A percentile compares a stretch with the other conserved stretches of the same genome.
Conservation (phyloP, 2,797 vertebrate species). For the Pipistrellus pygmaeus region DNA sequence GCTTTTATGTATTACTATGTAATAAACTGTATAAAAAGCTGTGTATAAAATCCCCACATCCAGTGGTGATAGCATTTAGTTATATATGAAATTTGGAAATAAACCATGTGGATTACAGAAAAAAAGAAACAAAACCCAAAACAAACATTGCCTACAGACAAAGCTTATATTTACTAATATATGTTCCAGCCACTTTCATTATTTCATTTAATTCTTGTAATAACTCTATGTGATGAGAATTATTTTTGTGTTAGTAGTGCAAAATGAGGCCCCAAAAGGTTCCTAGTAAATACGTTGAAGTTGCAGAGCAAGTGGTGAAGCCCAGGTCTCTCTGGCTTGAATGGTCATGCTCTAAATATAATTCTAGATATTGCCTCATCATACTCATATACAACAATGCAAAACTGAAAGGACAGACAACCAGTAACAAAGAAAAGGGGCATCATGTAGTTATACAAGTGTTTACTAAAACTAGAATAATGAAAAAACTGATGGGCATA, state of each 20-base stretch:
- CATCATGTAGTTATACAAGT: background rate
- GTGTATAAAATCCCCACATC: background rate
- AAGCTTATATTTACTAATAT: background rate
- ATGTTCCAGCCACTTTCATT: background rate
- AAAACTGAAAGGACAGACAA: background rate
- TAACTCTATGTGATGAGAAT: background rate
- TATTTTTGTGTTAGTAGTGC: background rate
- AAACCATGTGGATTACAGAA: background rate
- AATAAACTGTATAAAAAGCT: background rate
- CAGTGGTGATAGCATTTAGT: background rate
- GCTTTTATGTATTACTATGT: background rate
- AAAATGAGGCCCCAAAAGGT: background rate
- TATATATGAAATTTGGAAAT: constrained; percentile 8
- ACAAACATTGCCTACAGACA: background rate
- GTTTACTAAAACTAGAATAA: background rate
- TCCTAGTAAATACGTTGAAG: background rate
- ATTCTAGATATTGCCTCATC: background rate
- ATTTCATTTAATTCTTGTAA: background rate
- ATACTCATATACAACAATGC: background rate
- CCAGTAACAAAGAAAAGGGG: background rate
- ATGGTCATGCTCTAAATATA: background rate
- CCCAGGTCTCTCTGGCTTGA: background rate
- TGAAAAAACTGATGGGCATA: background rate
- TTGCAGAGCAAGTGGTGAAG: background rate
- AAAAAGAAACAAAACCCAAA: background rate